These are phyloP conservation scores for Molanna angustata DNA, from an alignment of 2,888 invertebrate species.

Conservation along the genomic window DNA sequence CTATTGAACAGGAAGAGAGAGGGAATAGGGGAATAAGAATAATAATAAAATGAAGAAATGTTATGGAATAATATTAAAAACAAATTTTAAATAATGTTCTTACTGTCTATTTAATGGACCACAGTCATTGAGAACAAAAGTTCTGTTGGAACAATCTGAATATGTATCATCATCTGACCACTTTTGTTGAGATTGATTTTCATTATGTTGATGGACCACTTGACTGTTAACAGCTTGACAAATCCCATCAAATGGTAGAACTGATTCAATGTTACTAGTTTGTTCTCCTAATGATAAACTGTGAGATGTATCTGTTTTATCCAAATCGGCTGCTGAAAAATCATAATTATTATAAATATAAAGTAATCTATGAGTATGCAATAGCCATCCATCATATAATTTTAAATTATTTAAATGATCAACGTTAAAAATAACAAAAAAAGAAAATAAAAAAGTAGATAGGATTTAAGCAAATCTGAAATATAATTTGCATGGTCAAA, in stretches of 20 bases:
- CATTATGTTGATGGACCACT: neutral
- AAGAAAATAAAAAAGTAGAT: too few species aligned
- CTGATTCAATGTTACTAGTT: slow-evolving; percentile 19
- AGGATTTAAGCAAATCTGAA: too few species aligned
- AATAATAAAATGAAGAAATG: neutral
- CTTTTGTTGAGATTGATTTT: neutral
- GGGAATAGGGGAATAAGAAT: neutral
- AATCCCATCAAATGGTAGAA: slow-evolving; percentile 22
- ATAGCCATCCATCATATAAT: too few species aligned
- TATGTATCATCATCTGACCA: slow-evolving; percentile 23
- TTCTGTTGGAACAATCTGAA: slow-evolving; percentile 25
- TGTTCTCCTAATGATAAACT: slow-evolving; percentile 25
- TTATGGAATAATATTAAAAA: neutral
- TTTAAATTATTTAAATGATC: too few species aligned
- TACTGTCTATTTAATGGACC: slow-evolving; percentile 19
- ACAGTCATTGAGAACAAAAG: slow-evolving; percentile 25
- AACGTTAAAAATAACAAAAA: too few species aligned
- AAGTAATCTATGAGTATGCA: too few species aligned
- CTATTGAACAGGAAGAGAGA: neutral
- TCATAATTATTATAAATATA: neutral
- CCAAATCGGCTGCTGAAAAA: slow-evolving; percentile 23
- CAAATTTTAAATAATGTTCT: neutral
- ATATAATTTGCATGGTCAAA: too few species aligned
- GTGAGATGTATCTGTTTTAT: slow-evolving; percentile 27
- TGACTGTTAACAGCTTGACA: slow-evolving; percentile 6